Evolutionary conservation across 2,797 vertebrate species (phyloP).

Genomic region (Lithobates sylvaticus): DNA sequence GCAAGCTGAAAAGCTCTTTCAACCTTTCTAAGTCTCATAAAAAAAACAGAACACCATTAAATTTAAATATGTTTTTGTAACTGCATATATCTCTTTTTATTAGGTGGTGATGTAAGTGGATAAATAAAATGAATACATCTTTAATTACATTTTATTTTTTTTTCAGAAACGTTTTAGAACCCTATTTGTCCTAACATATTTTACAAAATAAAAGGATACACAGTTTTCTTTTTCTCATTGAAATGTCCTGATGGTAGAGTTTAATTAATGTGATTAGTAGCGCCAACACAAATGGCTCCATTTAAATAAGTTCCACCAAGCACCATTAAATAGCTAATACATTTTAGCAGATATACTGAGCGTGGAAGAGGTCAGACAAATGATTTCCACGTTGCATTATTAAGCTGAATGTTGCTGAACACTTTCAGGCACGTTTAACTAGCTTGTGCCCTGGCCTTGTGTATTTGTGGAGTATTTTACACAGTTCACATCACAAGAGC

Average conservation of each 20-base stretch:
- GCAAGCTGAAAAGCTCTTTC: too few relatives aligned
- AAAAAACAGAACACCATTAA: not conserved
- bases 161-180: not conserved
- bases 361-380: not conserved
- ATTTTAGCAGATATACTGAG: too few relatives aligned
- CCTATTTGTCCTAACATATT: conserved; percentile 5
- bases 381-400: not conserved
- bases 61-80: not conserved
- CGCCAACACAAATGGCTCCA: too few relatives aligned
- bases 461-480: not conserved
- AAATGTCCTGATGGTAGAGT: not conserved
- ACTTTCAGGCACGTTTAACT: not conserved
- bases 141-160: too few relatives aligned
- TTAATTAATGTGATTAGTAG: conserved; percentile 3
- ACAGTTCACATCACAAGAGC: not conserved
- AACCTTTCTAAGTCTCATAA: not conserved
- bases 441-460: not conserved
- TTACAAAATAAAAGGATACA: not conserved
- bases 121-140: not conserved
- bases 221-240: not conserved
- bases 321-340: too few relatives aligned
- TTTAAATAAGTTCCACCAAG: too few relatives aligned
- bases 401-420: not conserved
- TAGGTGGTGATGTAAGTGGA: not conserved
- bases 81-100: not conserved